phyloP scores from a whole-genome alignment of 2,888 invertebrate species.

The Noctua comes region DNA sequence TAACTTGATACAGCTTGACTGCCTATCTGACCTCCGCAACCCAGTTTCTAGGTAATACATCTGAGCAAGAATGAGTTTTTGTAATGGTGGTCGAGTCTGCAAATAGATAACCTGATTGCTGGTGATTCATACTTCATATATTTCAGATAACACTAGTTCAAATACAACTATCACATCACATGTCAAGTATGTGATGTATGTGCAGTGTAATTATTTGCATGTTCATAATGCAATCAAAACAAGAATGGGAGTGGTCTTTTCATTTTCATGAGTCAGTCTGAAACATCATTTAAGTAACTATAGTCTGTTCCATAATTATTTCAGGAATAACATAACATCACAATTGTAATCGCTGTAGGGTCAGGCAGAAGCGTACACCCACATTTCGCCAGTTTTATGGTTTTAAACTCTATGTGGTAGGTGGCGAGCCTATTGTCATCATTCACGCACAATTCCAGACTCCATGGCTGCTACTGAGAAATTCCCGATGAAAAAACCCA shows the following conservation, averaged over 20 bases:
- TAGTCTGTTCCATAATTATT: not conserved
- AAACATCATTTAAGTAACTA: not conserved
- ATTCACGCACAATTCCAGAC: not conserved
- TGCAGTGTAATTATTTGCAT: constrained; percentile 11
- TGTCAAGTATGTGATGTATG: not conserved
- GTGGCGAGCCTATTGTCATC: not conserved
- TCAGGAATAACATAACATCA: not conserved
- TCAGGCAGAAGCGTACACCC: not conserved
- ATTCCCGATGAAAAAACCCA: too few species aligned
- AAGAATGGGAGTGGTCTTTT: not conserved
- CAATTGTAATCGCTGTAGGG: too few species aligned
- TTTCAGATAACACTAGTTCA: constrained; percentile 14
- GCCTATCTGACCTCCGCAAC: not conserved
- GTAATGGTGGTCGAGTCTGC: not conserved
- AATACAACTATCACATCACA: constrained; percentile 7
- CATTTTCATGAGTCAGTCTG: not conserved
- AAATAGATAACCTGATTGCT: not conserved
- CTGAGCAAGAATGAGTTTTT: not conserved
- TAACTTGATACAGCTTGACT: not conserved
- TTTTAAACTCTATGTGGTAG: not conserved
- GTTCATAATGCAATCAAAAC: not conserved
- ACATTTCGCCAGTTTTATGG: not conserved
- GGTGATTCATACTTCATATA: constrained; percentile 24
- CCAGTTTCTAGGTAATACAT: not conserved
- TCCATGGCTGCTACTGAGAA: too few species aligned